phyloP scores from a whole-genome alignment of 2,113 vertebrate species.

The Ginglymostoma cirratum region DNA sequence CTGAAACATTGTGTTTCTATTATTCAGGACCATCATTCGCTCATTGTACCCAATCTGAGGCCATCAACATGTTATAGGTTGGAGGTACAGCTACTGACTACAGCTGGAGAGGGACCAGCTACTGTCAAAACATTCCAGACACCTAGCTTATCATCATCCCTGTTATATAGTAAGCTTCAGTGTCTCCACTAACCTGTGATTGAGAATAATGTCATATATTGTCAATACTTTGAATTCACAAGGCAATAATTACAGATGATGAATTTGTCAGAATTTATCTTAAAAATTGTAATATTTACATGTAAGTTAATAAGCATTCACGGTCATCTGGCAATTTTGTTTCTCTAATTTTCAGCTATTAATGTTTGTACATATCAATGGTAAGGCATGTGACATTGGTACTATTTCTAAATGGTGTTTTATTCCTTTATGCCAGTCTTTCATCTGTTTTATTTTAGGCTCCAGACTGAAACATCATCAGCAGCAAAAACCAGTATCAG shows the following conservation, averaged over 20 bases:
- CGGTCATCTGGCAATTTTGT: neutral
- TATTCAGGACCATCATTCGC: slow-evolving; percentile 68
- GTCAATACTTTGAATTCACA: neutral
- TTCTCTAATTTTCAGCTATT: neutral
- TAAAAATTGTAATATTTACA: slow-evolving; percentile 28
- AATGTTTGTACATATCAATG: neutral
- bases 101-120: slow-evolving; percentile 78
- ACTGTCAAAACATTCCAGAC: slow-evolving; percentile 79
- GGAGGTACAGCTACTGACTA: slow-evolving; percentile 81
- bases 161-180: slow-evolving; percentile 66
- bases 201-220: neutral
- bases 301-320: slow-evolving; percentile 29
- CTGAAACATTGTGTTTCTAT: slow-evolving; percentile 21
- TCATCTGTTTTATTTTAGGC: slow-evolving; percentile 54
- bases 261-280: neutral
- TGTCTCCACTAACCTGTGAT: neutral
- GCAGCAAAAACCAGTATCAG: slow-evolving; percentile 60
- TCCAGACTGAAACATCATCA: slow-evolving; percentile 74
- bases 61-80: slow-evolving; percentile 77
- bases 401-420: neutral
- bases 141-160: slow-evolving; percentile 58
- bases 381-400: neutral
- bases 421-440: neutral
- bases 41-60: slow-evolving; percentile 75
- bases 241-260: neutral